Conservation (phyloP, 1,140 invertebrate species). For the Saxidomus purpurata region DNA sequence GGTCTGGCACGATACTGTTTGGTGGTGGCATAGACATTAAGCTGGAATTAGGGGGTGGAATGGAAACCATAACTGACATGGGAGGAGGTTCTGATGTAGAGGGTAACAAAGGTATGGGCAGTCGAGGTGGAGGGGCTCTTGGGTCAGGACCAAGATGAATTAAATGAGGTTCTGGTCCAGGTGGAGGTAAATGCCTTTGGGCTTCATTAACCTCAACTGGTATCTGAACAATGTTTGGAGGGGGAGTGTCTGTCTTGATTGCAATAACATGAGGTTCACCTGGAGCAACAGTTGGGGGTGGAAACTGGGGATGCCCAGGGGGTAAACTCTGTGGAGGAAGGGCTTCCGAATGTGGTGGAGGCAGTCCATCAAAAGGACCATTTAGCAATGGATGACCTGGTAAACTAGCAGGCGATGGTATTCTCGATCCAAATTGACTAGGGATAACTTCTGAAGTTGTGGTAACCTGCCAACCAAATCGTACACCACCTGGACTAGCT, state of each 20-base stretch:
- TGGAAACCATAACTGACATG: conserved; percentile 51
- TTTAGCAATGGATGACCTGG: conserved; percentile 32
- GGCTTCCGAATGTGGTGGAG: conserved; percentile 40
- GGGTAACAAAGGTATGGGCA: conserved; percentile 60
- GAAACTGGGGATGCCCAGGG: conserved; percentile 42
- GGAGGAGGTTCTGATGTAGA: conserved; percentile 20
- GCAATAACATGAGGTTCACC: conserved; percentile 39
- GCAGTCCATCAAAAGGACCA: conserved; percentile 58
- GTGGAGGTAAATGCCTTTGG: conserved; percentile 1
- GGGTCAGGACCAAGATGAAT: conserved; percentile 53
- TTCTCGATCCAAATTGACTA: conserved; percentile 40
- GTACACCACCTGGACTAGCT: conserved; percentile 6
- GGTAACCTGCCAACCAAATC: conserved; percentile 57
- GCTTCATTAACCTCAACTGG: conserved; percentile 6
- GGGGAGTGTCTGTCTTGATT: conserved; percentile 32
- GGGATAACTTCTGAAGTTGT: conserved; percentile 24
- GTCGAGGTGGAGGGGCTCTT: conserved; percentile 29
- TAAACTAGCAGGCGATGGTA: background rate
- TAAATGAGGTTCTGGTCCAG: conserved; percentile 31
- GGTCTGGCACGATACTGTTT: background rate
- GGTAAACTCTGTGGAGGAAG: conserved; percentile 40
- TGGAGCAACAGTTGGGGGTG: background rate
- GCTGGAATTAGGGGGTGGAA: conserved; percentile 18
- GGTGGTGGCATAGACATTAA: conserved; percentile 54
- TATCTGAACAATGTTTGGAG: conserved; percentile 49